Base-by-base conservation (phyloP, 2,797 vertebrate genomes). In the Trematomus bernacchii region DNA sequence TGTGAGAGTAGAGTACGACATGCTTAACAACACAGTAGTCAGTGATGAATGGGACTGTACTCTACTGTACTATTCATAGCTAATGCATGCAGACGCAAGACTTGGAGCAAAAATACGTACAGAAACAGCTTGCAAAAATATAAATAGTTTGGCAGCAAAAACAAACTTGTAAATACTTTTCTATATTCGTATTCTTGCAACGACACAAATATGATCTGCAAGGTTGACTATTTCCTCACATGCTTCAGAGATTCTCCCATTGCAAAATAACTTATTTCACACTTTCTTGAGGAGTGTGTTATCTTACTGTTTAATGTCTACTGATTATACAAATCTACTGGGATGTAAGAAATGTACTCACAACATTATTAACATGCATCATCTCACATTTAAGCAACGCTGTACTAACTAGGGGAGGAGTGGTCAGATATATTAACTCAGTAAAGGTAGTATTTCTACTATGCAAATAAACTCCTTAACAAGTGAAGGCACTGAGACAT, bases 41-140 rank as follows among this genome's bases (percentile, higher is more conserved):
- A 71, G 77, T 89, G 85, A 88, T 85, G 58, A 84, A 89, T 85
- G 85, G 51, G 61, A 60, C 40, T 42, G 60, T 37, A 4, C 61
- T 71, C 21, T 33, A 9, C 58, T 63, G 66, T 30, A 30, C 77
- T 66, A 65, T 60, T 82, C 70, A 79, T 73, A 80, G 52, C 71
- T 76, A 74, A 80, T 71, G 73, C 37, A 63, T 48, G 72, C 70
- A 79, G 59, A 79, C 42, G 68, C 61, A 30, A 68, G 30, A 19
- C 47, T 48, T 69, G 23, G 77, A 37, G 59, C 72, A 6, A 43
- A 79, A 84, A 18, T 27, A 44, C 59, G 51, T 71, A 53, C 71
- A 10, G 69, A 78, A 81, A 78, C 62, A 33, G 51, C 48, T 75
- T 51, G 72, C 67, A 77, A 66, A 71, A 81, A 81, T 83, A 79